phyloP scores from a whole-genome alignment of 1,140 invertebrate genomes.

The Potamilus streckersoni region DNA sequence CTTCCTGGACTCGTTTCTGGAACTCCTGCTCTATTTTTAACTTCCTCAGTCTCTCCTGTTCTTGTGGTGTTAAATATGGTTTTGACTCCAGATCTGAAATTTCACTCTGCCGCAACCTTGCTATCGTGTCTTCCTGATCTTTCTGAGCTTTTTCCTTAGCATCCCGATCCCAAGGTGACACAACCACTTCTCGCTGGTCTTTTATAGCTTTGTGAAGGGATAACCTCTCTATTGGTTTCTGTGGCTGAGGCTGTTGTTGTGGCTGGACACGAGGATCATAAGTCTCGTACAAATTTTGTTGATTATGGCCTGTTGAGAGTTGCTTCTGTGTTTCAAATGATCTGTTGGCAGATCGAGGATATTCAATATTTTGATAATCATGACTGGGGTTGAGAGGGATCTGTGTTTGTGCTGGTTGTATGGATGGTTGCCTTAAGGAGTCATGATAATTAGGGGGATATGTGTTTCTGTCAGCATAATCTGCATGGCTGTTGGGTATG shows the following conservation, averaged over 20 bases:
- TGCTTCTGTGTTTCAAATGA: too few species aligned
- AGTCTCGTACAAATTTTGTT: slow-evolving; percentile 48
- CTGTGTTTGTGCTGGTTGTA: too few species aligned
- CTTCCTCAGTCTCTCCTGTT: slow-evolving; percentile 59
- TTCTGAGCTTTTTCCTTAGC: slow-evolving; percentile 58
- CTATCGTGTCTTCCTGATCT: slow-evolving; percentile 49
- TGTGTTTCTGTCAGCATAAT: too few species aligned
- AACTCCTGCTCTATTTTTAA: slow-evolving; percentile 65
- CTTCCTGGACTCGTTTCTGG: slow-evolving; percentile 60
- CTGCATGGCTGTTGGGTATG: too few species aligned
- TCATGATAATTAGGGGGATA: too few species aligned
- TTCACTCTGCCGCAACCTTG: slow-evolving; percentile 48
- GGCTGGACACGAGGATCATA: slow-evolving; percentile 35
- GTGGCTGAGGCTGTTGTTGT: slow-evolving; percentile 12
- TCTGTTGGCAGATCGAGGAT: slow-evolving; percentile 11
- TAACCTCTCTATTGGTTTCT: slow-evolving; percentile 12
- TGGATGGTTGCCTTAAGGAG: too few species aligned
- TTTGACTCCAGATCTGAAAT: slow-evolving; percentile 57
- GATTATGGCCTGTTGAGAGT: background rate
- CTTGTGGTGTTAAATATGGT: slow-evolving; percentile 55
- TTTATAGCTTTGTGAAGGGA: slow-evolving; percentile 32
- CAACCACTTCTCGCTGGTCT: slow-evolving; percentile 26
- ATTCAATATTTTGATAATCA: slow-evolving; percentile 60
- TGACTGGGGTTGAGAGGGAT: slow-evolving; percentile 22
- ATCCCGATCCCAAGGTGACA: slow-evolving; percentile 64